Conservation (phyloP, 2,113 vertebrate genomes). For the Hyperopisus bebe region DNA sequence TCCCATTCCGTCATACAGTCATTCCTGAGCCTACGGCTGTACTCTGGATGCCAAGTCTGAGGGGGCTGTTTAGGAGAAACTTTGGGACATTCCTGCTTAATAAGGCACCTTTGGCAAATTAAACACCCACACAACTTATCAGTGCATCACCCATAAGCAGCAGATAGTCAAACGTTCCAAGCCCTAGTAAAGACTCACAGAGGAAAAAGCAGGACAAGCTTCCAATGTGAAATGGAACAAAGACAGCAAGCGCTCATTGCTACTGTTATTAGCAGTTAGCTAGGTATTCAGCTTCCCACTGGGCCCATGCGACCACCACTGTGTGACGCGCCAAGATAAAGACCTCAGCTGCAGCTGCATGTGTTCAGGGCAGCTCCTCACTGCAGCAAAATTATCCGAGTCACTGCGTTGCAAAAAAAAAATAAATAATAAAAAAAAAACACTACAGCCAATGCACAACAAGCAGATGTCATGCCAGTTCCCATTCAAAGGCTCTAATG, state of each 20-base stretch:
- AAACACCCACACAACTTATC: not conserved
- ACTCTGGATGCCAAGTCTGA: slow-evolving; percentile 48
- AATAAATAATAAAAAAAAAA: not conserved
- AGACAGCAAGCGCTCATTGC: not conserved
- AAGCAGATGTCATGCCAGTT: not conserved
- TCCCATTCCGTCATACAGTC: slow-evolving; percentile 43
- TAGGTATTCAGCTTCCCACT: not conserved
- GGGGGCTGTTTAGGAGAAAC: slow-evolving; percentile 46
- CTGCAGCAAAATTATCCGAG: not conserved
- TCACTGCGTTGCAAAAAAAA: not conserved
- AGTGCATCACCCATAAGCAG: not conserved
- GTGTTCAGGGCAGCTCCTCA: not conserved
- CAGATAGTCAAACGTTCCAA: not conserved
- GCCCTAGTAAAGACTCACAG: not conserved
- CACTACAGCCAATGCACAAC: not conserved
- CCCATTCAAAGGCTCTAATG: not conserved
- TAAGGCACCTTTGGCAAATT: not conserved
- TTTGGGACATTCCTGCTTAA: slow-evolving; percentile 15
- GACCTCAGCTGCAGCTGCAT: not conserved
- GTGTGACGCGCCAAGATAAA: not conserved
- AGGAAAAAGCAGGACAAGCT: not conserved
- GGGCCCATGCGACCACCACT: not conserved
- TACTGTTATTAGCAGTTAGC: not conserved
- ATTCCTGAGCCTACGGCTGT: slow-evolving; percentile 42
- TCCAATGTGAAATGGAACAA: not conserved